Evolutionary conservation across 2,797 vertebrate genomes (phyloP).

Genomic region (Podarcis lilfordi): DNA sequence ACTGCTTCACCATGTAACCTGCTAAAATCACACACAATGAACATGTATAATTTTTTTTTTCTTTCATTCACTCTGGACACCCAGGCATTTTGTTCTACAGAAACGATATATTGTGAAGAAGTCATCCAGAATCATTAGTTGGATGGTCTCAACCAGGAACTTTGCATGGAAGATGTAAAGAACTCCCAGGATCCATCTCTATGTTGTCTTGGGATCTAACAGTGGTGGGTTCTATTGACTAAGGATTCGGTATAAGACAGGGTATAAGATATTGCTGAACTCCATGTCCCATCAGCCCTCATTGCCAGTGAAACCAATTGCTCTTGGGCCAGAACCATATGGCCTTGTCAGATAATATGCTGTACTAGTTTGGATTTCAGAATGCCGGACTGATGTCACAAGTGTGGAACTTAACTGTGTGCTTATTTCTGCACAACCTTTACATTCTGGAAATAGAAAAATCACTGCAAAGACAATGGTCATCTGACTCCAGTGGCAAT

Average conservation of each 20-base stretch:
- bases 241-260: not conserved
- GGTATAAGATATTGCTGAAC: too few species aligned
- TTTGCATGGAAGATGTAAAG: not conserved
- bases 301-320: too few species aligned
- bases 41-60: not conserved
- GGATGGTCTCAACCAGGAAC: not conserved
- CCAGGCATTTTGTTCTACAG: not conserved
- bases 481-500: not conserved
- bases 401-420: not conserved
- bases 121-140: not conserved
- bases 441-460: not conserved
- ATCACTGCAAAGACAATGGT: not conserved
- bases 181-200: not conserved
- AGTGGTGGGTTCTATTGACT: not conserved
- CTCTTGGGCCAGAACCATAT: too few species aligned
- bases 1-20: not conserved
- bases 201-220: not conserved
- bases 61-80: not conserved
- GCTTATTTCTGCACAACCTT: not conserved
- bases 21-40: not conserved
- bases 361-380: not conserved
- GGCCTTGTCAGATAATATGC: too few species aligned
- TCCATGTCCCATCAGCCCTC: too few species aligned
- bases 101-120: not conserved
- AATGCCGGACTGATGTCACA: not conserved